Base-by-base conservation (phyloP, 2,797 vertebrate species). In the Gila robusta region DNA sequence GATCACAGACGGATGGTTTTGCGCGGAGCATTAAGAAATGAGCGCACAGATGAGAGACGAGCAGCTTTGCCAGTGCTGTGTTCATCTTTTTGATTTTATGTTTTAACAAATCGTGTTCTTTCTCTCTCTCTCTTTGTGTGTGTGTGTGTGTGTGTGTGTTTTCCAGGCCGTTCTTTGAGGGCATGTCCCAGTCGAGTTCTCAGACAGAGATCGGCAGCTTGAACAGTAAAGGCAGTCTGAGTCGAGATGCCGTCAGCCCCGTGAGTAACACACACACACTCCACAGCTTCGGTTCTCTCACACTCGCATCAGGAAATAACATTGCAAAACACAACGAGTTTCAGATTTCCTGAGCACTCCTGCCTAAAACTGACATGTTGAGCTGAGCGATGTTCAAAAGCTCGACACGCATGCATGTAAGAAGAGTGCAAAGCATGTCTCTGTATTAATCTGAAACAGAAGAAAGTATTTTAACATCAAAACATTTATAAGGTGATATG, bases 171-270 rank as follows among this genome's bases (percentile, higher is more conserved):
- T 99, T 99, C 96, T 99, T 99, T 88, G 98, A 99, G 94, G 98
- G 98, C 52, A 98, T 99, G 96, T 99, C 98, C 71, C 98, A 99
- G 95, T 99, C 98, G 91, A 99, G 98, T 95, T 99, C 98, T 19
- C 98, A 99, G 96, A 99, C 98, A 11, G 98, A 99, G 96, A 98
- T 99, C 87, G 98, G 98, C 92, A 99, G 98, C 91, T 95, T 99
- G 93, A 98, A 99, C 95, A 98, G 98, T 94, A 98, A 98, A 96
- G 97, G 97, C 94, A 99, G 98, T 93, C 93, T 99, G 86, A 96
- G 96, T 72, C 95, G 95, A 89, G 98, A 99, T 89, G 91, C 95
- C 78, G 96, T 96, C 95, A 98, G 97, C 86, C 97, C 97, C 79
- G 98, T 99, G 94, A 97, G 98, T 95, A 26, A 23, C 44, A 52